A percentile compares a stretch with the other conserved stretches of the same genome.
These are phyloP conservation scores for Zophobas morio DNA, from an alignment of 1,140 invertebrate species.

Conservation along the genomic window DNA sequence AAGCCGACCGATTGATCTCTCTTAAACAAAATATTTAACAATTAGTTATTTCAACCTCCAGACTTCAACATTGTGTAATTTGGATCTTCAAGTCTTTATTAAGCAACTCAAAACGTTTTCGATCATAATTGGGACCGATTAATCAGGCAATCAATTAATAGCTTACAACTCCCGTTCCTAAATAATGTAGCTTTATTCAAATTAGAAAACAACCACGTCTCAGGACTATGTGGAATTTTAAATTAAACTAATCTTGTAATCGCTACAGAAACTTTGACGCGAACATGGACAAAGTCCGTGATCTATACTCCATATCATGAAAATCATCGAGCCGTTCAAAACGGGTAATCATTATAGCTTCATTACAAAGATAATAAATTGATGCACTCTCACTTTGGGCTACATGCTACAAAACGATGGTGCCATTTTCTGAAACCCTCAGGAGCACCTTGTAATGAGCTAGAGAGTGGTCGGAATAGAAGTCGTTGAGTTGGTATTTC, in stretches of 20 bases:
- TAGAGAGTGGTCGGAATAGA: too few species aligned
- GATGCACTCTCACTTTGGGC: too few species aligned
- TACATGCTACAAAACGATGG: too few species aligned
- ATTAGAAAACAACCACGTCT: conserved; percentile 2
- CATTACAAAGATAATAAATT: too few species aligned
- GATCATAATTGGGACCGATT: conserved; percentile 21
- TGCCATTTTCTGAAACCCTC: too few species aligned
- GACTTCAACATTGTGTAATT: conserved; percentile 5
- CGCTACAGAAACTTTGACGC: neutral
- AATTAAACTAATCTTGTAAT: neutral
- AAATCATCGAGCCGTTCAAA: too few species aligned
- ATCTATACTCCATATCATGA: too few species aligned
- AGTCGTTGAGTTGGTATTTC: too few species aligned
- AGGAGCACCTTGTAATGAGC: too few species aligned
- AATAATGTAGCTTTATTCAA: conserved; percentile 6
- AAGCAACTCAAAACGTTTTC: conserved; percentile 15
- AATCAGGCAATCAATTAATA: conserved; percentile 27
- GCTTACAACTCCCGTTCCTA: neutral
- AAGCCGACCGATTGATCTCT: conserved; percentile 21
- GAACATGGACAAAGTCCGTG: too few species aligned
- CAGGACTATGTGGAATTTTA: neutral
- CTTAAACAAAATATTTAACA: conserved; percentile 10
- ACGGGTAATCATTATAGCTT: too few species aligned
- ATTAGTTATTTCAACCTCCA: conserved; percentile 10
- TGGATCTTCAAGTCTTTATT: conserved; percentile 15